Conservation (phyloP, 2,113 vertebrate species). For the Marmota monax region DNA sequence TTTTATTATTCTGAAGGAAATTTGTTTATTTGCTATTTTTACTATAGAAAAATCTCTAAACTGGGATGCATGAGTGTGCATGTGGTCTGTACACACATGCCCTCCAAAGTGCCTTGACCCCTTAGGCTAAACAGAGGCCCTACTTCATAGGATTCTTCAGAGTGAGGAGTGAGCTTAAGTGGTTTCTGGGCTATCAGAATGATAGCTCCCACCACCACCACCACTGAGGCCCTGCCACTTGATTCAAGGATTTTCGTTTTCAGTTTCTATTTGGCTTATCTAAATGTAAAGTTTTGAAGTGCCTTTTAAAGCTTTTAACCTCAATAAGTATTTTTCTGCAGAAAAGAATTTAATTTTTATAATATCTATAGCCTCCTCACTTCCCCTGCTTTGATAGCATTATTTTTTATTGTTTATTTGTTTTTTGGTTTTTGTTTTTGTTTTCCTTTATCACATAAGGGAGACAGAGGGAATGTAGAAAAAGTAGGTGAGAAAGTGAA, state of each 20-base stretch:
- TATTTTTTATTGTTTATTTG: background rate
- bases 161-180: background rate
- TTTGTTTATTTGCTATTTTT: slow-evolving; percentile 28
- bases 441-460: background rate
- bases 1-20: background rate
- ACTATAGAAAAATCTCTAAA: background rate
- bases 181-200: slow-evolving; percentile 14
- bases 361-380: background rate
- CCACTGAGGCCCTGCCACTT: slow-evolving; percentile 69
- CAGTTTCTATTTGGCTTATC: slow-evolving; percentile 41
- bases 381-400: background rate
- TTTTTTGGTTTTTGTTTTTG: background rate
- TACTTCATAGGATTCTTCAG: background rate
- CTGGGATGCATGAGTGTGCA: background rate
- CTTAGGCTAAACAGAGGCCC: background rate
- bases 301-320: slow-evolving; percentile 36
- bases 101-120: background rate
- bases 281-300: slow-evolving; percentile 42
- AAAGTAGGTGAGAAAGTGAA: background rate
- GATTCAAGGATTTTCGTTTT: slow-evolving; percentile 70
- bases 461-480: background rate
- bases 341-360: background rate
- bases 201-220: slow-evolving; percentile 22
- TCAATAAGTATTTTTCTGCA: slow-evolving; percentile 6
- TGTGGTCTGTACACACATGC: no score